A percentile compares a stretch with the other conserved stretches of the same genome.
phyloP scores from a whole-genome alignment of 2,797 vertebrate species.

The Vipera ursinii region DNA sequence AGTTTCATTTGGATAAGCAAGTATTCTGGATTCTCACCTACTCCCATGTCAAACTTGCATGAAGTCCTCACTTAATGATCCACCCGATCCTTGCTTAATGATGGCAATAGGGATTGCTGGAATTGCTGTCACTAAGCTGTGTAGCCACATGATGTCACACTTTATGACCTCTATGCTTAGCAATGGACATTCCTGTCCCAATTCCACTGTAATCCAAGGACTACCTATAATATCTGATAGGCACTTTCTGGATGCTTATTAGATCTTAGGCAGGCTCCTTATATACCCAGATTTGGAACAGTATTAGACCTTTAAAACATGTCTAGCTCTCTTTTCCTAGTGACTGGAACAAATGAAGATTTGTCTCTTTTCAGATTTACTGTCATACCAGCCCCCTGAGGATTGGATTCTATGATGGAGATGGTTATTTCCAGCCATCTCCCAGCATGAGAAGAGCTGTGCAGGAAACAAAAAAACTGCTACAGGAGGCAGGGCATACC shows the following conservation, averaged over 20 bases:
- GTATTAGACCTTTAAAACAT: background rate
- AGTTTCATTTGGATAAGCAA: background rate
- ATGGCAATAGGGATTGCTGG: background rate
- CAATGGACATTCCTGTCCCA: background rate
- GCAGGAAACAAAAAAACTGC: constrained; percentile 76
- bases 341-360: background rate
- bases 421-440: constrained; percentile 70
- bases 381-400: constrained; percentile 72
- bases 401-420: constrained; percentile 81
- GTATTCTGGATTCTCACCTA: background rate
- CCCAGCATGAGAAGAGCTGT: constrained; percentile 80
- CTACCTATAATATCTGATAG: background rate
- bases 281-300: background rate
- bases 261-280: background rate
- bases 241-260: background rate
- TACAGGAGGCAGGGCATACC: constrained; percentile 84
- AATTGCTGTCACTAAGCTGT: background rate
- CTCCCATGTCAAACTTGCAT: background rate
- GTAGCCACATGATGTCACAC: no score
- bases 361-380: constrained; percentile 70
- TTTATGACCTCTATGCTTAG: background rate
- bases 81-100: background rate
- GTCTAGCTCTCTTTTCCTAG: background rate
- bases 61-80: background rate
- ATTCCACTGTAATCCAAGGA: background rate